Base-by-base conservation (phyloP, 2,888 invertebrate genomes). In the Drosophila gaucha region DNA sequence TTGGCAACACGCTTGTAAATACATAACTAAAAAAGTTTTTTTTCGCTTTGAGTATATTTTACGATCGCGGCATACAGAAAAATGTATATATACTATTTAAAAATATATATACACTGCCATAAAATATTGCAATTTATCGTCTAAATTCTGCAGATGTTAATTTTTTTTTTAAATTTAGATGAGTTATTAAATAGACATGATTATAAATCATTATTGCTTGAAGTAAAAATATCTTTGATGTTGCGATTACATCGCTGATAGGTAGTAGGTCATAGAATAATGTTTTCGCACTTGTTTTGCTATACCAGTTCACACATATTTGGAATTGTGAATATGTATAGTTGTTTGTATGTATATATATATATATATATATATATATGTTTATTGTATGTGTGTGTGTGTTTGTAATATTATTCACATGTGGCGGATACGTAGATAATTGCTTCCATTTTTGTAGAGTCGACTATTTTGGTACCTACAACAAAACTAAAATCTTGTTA, bases 401-500 rank as follows among this genome's bases (percentile, higher is more conserved):
- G 47, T 22, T 12, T 50, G 33, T 58, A 36, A 54, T 63, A 20
- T 43, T 52, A 35, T 60, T 57, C 56, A 57, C 49, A 65, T 67
- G 49, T 24, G 46, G 43, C 30, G 33, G 54, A 33, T 52, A 38
- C 31, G 31, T 44, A 54, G 52, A 72, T 58, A 55, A 67, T 67
- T 73, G 52, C 52, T 57, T 54, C 63, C 68, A 68, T 62, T 69
- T 69, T 68, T 31, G 69, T 62, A 26, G 9, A 44, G 18, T 44
- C 41, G 49, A 50, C 67, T 67, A 62, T 72, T 72, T 72, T 73
- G 62, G 52, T 58, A 67, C 33, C 36, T 20, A 46, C 41, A 33
- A 55, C 39, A 50, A 57, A 58, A 43, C 22, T 26, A 47, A 24
- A 56, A 38, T 41, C 33, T 39, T 30, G 28, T 18, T 50, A 22